These are phyloP conservation scores for Antheraea assamensis DNA, from an alignment of 2,888 invertebrate species.

Conservation along the genomic window DNA sequence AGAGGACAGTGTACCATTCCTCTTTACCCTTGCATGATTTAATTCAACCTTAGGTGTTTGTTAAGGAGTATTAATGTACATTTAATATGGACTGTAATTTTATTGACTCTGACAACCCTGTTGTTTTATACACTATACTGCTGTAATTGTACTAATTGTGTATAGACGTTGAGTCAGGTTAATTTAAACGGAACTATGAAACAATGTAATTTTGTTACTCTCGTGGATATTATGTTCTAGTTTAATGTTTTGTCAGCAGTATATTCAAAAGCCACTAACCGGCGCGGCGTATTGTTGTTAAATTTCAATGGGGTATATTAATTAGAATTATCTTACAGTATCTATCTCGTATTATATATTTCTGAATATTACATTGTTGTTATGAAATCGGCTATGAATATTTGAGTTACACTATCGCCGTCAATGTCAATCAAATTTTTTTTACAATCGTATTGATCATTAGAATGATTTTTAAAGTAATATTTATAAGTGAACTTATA, in stretches of 20 bases:
- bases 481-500: too few relatives aligned
- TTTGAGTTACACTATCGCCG: too few relatives aligned
- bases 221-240: background rate
- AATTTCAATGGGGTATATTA: background rate
- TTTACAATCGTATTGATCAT: too few relatives aligned
- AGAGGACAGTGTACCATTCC: background rate
- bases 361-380: too few relatives aligned
- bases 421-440: too few relatives aligned
- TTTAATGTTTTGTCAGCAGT: background rate
- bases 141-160: background rate
- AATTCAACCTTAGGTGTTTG: background rate
- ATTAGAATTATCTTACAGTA: background rate
- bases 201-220: constrained; percentile 47
- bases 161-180: background rate
- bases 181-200: constrained; percentile 49
- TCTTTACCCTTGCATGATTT: background rate
- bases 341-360: too few relatives aligned
- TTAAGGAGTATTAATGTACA: too few relatives aligned
- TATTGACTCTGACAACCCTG: too few relatives aligned
- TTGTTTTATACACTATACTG: too few relatives aligned
- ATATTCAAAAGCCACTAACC: background rate
- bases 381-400: too few relatives aligned
- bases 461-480: too few relatives aligned
- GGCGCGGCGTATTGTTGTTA: background rate
- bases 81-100: too few relatives aligned